phyloP scores from a whole-genome alignment of 2,888 invertebrate genomes.

The Xestia rhomboidea region DNA sequence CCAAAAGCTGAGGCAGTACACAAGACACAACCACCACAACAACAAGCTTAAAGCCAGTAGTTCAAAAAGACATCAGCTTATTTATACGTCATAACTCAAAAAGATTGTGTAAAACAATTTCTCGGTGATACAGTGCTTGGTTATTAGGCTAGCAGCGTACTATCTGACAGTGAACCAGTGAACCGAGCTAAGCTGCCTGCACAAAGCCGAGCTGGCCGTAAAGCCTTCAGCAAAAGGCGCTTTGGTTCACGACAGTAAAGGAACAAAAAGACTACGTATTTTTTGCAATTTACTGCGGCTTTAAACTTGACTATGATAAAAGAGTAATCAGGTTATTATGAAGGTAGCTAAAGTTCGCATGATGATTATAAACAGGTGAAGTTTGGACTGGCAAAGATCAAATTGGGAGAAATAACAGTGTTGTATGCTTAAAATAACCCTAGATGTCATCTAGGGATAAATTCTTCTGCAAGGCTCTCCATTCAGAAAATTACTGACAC shows the following conservation, averaged over 20 bases:
- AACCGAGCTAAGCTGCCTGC: constrained; percentile 27
- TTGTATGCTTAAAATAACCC: background rate
- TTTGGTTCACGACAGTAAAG: background rate
- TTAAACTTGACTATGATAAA: background rate
- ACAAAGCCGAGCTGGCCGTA: constrained; percentile 19
- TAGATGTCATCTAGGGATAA: background rate
- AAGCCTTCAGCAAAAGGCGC: constrained; percentile 40
- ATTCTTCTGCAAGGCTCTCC: background rate
- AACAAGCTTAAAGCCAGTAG: constrained; percentile 4
- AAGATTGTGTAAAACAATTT: constrained; percentile 6
- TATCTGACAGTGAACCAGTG: constrained; percentile 4
- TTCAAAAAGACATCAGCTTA: background rate
- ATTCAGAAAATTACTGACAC: background rate
- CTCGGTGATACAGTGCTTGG: background rate
- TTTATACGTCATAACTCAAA: background rate
- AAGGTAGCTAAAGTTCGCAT: background rate
- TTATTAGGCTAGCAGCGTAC: background rate
- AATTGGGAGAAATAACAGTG: background rate
- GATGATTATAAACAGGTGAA: background rate
- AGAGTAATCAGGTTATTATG: background rate
- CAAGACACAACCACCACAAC: background rate
- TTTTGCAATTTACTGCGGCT: constrained; percentile 8
- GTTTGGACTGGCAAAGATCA: background rate
- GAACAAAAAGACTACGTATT: background rate
- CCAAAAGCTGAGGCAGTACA: background rate